These are phyloP conservation scores for Ashinkailepas kermadecensis DNA, from an alignment of 2,888 invertebrate species.

Conservation along the genomic window DNA sequence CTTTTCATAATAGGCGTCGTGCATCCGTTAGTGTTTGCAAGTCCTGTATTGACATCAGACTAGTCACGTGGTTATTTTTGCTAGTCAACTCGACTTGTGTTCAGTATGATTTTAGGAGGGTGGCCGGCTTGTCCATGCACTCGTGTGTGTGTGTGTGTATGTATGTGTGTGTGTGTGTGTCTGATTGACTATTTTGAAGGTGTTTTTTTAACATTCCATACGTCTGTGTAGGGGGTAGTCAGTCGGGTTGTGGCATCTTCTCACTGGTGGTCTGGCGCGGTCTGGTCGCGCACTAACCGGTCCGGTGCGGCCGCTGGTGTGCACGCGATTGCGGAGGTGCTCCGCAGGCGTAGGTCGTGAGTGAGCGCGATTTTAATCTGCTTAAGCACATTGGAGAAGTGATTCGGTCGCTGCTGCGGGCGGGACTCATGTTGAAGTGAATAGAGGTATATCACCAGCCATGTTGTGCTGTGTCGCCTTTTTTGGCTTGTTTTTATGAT, in stretches of 20 bases:
- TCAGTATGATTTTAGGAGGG: not conserved
- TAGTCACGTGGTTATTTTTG: slow-evolving; percentile 21
- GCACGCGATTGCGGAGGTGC: not conserved
- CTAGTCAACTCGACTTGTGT: slow-evolving; percentile 21
- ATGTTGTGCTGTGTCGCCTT: no score
- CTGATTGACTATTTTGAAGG: not conserved
- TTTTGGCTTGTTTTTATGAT: no score
- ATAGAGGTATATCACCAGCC: slow-evolving; percentile 13
- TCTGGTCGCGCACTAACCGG: not conserved
- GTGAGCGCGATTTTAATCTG: not conserved
- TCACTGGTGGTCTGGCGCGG: not conserved
- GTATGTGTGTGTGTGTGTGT: not conserved
- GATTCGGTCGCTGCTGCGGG: not conserved
- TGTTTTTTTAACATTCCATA: slow-evolving; percentile 14
- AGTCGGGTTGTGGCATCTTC: not conserved
- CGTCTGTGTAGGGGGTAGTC: not conserved
- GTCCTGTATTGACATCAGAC: not conserved
- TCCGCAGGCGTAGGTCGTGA: not conserved
- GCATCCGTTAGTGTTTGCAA: not conserved
- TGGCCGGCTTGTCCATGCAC: not conserved
- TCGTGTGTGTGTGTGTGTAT: not conserved
- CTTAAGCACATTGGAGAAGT: not conserved
- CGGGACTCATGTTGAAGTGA: not conserved
- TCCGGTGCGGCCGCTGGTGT: not conserved
- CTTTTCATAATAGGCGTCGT: not conserved